Percentiles rank a stretch among this genome's conserved stretches.
phyloP scores from a whole-genome alignment of 2,888 invertebrate species.

The Drosophila atripex region DNA sequence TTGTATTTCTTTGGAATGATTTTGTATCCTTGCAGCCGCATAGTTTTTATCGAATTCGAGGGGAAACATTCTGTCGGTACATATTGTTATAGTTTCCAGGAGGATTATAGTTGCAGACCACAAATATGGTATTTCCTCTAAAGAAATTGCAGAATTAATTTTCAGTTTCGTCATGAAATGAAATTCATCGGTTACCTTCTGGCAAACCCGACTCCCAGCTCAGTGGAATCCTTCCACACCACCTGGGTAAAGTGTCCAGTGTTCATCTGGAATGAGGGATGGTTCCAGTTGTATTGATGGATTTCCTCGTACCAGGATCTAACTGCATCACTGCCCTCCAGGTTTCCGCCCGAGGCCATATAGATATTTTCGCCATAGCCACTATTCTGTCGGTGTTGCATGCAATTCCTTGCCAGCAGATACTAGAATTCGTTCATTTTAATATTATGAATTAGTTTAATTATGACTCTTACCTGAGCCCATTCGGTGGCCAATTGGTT shows the following conservation, averaged over 20 bases:
- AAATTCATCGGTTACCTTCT: constrained; percentile 70
- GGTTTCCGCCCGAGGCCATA: constrained; percentile 88
- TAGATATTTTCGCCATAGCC: constrained; percentile 94
- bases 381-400: constrained; percentile 90
- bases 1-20: constrained; percentile 7
- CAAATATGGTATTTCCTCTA: constrained; percentile 56
- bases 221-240: constrained; percentile 90
- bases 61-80: constrained; percentile 49
- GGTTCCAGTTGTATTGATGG: constrained; percentile 87
- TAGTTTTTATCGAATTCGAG: constrained; percentile 1
- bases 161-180: too few species aligned
- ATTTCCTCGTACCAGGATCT: constrained; percentile 93
- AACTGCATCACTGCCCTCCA: constrained; percentile 89
- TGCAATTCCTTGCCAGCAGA: constrained; percentile 86
- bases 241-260: constrained; percentile 95
- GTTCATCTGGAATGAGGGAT: constrained; percentile 86
- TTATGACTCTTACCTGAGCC: constrained; percentile 85
- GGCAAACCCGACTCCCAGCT: constrained; percentile 91
- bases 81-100: constrained; percentile 55
- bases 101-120: constrained; percentile 68
- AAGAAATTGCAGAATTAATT: neutral
- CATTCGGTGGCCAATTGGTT: constrained; percentile 89
- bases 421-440: constrained; percentile 16
- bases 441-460: neutral
- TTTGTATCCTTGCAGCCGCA: neutral